A percentile compares a stretch with the other conserved stretches of the same genome.
Conservation (phyloP, 2,797 vertebrate genomes). For the Rousettus madagascariensis region DNA sequence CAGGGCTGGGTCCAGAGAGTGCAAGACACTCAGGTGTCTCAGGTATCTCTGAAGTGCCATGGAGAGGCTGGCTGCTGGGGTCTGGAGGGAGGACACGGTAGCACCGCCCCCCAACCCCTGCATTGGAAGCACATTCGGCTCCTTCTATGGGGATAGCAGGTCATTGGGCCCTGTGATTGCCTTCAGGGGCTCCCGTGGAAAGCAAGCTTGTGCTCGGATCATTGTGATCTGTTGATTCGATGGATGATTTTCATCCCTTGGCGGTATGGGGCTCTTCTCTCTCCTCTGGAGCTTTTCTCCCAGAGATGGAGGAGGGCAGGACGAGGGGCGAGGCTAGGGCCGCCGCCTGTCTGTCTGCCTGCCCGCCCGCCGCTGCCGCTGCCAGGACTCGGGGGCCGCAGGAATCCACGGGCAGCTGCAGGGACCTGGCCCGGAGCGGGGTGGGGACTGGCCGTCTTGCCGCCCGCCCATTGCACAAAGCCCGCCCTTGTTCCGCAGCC, state of each 20-base stretch:
- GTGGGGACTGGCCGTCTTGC: constrained; percentile 58
- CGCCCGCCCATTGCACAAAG: constrained; percentile 54
- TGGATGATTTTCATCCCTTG: constrained; percentile 18
- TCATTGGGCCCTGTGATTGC: not conserved
- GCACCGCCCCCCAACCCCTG: accelerated
- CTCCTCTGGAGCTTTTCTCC: not conserved
- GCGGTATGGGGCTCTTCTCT: not conserved
- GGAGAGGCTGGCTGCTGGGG: not conserved
- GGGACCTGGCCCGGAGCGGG: constrained; percentile 35
- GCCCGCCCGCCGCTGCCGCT: constrained; percentile 35
- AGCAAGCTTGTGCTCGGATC: constrained; percentile 1
- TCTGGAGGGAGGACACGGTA: not conserved
- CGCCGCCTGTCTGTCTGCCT: not conserved
- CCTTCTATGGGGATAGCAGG: not conserved
- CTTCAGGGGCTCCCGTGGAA: not conserved
- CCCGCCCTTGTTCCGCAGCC: constrained; percentile 66
- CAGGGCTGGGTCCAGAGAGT: not conserved
- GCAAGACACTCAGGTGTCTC: not conserved
- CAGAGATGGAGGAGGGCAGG: not conserved
- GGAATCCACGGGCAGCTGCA: constrained; percentile 51
- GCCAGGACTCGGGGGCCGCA: constrained; percentile 73
- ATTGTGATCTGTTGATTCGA: not conserved
- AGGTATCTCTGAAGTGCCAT: not conserved
- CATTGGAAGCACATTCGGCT: not conserved
- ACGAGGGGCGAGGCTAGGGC: not conserved